Evolutionary conservation across 2,888 invertebrate genomes (phyloP).

Genomic region (Epinotia ramella): DNA sequence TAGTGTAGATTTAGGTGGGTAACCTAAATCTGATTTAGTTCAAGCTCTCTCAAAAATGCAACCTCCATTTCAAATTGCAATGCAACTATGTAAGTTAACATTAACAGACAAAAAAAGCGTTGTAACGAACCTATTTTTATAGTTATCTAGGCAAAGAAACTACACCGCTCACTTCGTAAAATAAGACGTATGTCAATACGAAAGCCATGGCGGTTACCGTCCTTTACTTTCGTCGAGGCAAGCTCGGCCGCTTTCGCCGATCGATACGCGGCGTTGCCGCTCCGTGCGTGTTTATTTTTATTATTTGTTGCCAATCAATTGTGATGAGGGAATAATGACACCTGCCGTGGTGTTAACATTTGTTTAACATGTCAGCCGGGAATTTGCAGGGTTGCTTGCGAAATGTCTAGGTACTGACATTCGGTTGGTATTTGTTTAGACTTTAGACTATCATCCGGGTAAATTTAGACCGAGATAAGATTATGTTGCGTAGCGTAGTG

Average conservation of each 20-base stretch:
- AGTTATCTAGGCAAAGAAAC: slow-evolving; percentile 31
- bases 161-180: background rate
- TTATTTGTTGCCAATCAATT: slow-evolving; percentile 75
- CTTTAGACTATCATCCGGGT: background rate
- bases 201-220: background rate
- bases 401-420: background rate
- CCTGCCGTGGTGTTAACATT: slow-evolving; percentile 53
- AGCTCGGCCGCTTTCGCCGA: slow-evolving; percentile 51
- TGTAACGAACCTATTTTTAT: slow-evolving; percentile 25
- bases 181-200: background rate
- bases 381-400: slow-evolving; percentile 11
- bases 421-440: background rate
- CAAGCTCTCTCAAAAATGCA: background rate
- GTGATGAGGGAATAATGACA: slow-evolving; percentile 70
- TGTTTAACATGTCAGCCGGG: slow-evolving; percentile 47
- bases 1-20: too few species aligned
- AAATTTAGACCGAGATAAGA: background rate
- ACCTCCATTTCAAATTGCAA: slow-evolving; percentile 22
- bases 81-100: slow-evolving; percentile 18
- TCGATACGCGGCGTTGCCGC: slow-evolving; percentile 82
- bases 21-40: background rate
- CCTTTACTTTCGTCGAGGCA: background rate
- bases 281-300: slow-evolving; percentile 73
- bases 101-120: slow-evolving; percentile 27
- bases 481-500: background rate